phyloP scores from a whole-genome alignment of 2,113 vertebrate species.

The Cyphomyrus plagiostoma region DNA sequence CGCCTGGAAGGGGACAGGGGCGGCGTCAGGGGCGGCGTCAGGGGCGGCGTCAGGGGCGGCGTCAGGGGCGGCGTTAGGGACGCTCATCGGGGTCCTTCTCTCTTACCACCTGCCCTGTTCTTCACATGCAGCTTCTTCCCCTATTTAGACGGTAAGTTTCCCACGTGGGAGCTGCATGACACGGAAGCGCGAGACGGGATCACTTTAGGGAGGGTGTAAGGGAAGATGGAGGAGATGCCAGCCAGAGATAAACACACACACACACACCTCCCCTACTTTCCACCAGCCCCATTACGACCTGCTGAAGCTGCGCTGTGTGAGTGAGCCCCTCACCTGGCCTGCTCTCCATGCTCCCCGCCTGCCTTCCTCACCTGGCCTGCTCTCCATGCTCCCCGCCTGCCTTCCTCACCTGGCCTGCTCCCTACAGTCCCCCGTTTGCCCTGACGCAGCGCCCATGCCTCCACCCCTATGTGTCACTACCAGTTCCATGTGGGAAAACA shows the following conservation, averaged over 20 bases:
- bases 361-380: too few species aligned
- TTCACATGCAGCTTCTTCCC: neutral
- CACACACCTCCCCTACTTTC: neutral
- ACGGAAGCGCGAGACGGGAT: neutral
- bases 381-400: too few species aligned
- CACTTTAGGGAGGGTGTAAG: neutral
- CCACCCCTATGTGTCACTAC: neutral
- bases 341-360: too few species aligned
- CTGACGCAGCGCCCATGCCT: neutral
- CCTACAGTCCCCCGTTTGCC: neutral
- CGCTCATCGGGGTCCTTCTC: neutral
- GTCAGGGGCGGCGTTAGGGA: too few species aligned
- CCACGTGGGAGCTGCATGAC: neutral
- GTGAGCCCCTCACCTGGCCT: neutral
- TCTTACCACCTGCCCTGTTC: neutral
- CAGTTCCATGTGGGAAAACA: neutral
- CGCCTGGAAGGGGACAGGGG: neutral
- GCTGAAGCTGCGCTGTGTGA: neutral
- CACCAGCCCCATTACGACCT: neutral
- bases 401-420: neutral
- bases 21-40: too few species aligned
- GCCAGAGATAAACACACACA: neutral
- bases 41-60: too few species aligned
- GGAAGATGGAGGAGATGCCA: neutral
- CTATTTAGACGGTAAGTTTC: neutral